These are phyloP conservation scores for Macrochelys suwanniensis DNA, from an alignment of 2,797 vertebrate species.

Conservation along the genomic window DNA sequence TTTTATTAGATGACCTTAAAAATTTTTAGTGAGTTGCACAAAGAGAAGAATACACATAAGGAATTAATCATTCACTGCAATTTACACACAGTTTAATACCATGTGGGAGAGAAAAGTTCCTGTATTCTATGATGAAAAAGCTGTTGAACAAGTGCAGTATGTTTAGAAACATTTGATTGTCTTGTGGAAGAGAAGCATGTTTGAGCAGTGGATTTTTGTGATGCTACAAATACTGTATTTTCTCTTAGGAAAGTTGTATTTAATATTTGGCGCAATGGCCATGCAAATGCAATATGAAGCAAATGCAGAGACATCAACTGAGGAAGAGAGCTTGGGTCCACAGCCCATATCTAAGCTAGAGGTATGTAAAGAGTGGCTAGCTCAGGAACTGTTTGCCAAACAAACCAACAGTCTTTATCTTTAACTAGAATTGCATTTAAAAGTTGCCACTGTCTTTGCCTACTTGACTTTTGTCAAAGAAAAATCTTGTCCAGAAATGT, in stretches of 20 bases:
- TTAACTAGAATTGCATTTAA: background rate
- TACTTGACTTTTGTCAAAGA: background rate
- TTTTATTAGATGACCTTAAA: rapidly evolving
- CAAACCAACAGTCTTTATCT: background rate
- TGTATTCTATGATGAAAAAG: rapidly evolving
- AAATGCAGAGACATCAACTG: constrained; percentile 84
- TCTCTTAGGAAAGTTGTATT: background rate
- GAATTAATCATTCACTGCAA: rapidly evolving
- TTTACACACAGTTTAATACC: rapidly evolving
- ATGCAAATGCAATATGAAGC: constrained; percentile 85
- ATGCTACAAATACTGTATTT: rapidly evolving
- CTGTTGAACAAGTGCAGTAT: rapidly evolving
- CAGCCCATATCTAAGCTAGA: constrained; percentile 92
- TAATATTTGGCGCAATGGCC: constrained; percentile 82
- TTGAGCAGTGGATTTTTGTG: background rate
- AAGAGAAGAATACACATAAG: background rate
- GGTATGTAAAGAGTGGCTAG: constrained; percentile 74
- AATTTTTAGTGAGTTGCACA: background rate
- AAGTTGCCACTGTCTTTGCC: background rate
- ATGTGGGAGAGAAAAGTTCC: rapidly evolving
- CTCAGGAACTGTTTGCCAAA: background rate
- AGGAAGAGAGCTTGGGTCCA: constrained; percentile 94
- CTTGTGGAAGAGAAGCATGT: background rate
- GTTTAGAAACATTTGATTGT: background rate
- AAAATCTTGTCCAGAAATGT: background rate